Conservation (phyloP, 2,888 invertebrate species). For the Bibio marci region DNA sequence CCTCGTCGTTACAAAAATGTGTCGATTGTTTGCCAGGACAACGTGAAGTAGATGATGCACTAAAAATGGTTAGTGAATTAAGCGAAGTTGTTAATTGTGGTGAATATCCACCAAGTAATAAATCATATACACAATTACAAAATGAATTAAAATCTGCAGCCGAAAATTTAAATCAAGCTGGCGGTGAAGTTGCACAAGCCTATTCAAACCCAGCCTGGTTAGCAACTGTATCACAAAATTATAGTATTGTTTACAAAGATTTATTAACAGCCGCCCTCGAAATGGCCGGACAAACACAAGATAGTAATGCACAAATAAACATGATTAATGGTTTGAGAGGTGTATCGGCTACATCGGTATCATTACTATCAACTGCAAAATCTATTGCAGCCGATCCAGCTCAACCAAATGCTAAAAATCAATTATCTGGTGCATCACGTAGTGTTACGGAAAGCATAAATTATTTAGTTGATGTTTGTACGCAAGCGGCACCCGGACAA, state of each 20-base stretch:
- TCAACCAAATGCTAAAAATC: slow-evolving; percentile 80
- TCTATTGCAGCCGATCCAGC: slow-evolving; percentile 77
- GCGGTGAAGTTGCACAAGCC: slow-evolving; percentile 64
- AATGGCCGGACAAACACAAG: slow-evolving; percentile 69
- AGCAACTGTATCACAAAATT: slow-evolving; percentile 57
- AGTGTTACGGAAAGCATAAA: slow-evolving; percentile 89
- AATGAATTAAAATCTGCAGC: slow-evolving; percentile 72
- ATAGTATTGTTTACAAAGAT: slow-evolving; percentile 60
- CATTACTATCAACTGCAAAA: slow-evolving; percentile 73
- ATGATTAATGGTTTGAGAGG: slow-evolving; percentile 78
- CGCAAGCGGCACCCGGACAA: slow-evolving; percentile 84
- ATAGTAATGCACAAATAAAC: slow-evolving; percentile 53
- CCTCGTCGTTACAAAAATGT: slow-evolving; percentile 39
- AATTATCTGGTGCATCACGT: slow-evolving; percentile 71
- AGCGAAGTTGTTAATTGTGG: slow-evolving; percentile 53
- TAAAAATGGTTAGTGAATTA: slow-evolving; percentile 63
- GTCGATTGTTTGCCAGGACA: slow-evolving; percentile 85
- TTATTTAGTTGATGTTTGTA: slow-evolving; percentile 51
- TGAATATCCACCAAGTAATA: slow-evolving; percentile 57
- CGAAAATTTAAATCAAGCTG: slow-evolving; percentile 64
- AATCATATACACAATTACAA: slow-evolving; percentile 66
- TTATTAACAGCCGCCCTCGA: slow-evolving; percentile 65
- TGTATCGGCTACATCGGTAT: slow-evolving; percentile 74
- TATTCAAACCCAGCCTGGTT: slow-evolving; percentile 53
- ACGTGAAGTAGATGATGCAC: slow-evolving; percentile 79